phyloP scores from a whole-genome alignment of 1,140 invertebrate species.

The Pogonomyrmex barbatus region DNA sequence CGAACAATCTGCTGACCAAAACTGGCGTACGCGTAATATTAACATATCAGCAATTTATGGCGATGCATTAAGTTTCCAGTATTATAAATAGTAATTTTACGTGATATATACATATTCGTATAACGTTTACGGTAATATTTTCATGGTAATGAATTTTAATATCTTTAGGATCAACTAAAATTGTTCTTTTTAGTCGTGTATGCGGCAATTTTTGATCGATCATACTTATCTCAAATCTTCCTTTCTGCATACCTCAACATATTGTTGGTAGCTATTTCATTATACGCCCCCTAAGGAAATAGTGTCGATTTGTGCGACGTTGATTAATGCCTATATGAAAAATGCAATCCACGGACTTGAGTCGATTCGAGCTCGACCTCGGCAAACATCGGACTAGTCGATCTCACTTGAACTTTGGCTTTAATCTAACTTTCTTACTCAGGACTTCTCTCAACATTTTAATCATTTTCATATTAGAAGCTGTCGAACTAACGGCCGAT shows the following conservation, averaged over 20 bases:
- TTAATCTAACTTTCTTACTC: slow-evolving; percentile 78
- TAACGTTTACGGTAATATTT: background rate
- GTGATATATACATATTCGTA: background rate
- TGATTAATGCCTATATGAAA: slow-evolving; percentile 62
- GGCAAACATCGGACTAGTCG: background rate
- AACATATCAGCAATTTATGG: background rate
- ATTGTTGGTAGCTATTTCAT: slow-evolving; percentile 60
- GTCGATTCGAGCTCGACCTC: slow-evolving; percentile 14
- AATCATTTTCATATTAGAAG: slow-evolving; percentile 77
- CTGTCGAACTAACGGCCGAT: slow-evolving; percentile 70
- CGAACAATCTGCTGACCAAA: background rate
- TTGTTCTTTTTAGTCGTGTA: slow-evolving; percentile 17
- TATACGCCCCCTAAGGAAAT: slow-evolving; percentile 25
- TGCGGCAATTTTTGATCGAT: slow-evolving; percentile 31
- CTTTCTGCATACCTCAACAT: slow-evolving; percentile 35
- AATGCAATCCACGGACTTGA: slow-evolving; percentile 40
- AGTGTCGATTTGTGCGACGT: slow-evolving; percentile 54
- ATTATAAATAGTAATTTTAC: background rate
- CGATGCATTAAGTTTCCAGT: background rate
- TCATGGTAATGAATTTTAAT: slow-evolving; percentile 17
- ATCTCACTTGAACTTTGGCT: slow-evolving; percentile 68
- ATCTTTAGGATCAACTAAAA: slow-evolving; percentile 9
- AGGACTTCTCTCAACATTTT: slow-evolving; percentile 74
- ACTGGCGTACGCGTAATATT: background rate
- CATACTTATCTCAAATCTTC: slow-evolving; percentile 42